Conservation (phyloP, 30 jellyfish, hydroid and myxozoan genomes). For the Aurelia sp. region DNA sequence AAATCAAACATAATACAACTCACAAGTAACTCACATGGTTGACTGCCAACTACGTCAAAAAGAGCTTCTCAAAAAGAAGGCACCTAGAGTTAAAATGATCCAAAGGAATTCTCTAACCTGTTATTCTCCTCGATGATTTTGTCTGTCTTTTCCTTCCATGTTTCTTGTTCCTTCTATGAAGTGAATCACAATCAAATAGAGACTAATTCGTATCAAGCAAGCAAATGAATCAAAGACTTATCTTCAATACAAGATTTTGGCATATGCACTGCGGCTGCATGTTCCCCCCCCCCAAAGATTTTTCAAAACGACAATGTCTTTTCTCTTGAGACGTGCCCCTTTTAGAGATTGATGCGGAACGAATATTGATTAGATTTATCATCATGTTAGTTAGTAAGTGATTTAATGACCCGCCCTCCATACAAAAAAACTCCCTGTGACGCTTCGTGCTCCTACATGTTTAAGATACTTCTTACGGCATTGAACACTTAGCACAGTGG, state of each 20-base stretch:
- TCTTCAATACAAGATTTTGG: neutral
- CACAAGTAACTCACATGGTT: neutral
- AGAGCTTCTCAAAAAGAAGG: neutral
- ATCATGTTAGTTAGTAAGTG: no score
- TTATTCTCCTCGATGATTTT: conserved; percentile 77
- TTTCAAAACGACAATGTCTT: no score
- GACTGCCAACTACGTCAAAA: neutral
- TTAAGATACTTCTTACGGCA: no score
- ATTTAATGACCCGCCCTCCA: no score
- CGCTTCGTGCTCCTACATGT: no score
- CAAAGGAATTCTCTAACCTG: conserved; percentile 42
- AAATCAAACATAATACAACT: neutral
- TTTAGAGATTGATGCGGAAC: no score
- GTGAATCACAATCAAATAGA: neutral
- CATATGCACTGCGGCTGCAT: neutral
- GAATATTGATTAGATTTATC: no score
- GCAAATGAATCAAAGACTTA: neutral
- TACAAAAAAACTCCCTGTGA: no score
- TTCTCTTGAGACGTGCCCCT: no score
- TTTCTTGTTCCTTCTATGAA: conserved; percentile 75
- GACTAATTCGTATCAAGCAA: neutral
- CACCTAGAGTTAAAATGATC: no score
- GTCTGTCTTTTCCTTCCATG: conserved; percentile 74
- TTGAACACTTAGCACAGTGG: no score
- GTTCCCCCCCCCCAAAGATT: no score